Conservation (phyloP, 2,888 invertebrate genomes). For the Aradus depressus region DNA sequence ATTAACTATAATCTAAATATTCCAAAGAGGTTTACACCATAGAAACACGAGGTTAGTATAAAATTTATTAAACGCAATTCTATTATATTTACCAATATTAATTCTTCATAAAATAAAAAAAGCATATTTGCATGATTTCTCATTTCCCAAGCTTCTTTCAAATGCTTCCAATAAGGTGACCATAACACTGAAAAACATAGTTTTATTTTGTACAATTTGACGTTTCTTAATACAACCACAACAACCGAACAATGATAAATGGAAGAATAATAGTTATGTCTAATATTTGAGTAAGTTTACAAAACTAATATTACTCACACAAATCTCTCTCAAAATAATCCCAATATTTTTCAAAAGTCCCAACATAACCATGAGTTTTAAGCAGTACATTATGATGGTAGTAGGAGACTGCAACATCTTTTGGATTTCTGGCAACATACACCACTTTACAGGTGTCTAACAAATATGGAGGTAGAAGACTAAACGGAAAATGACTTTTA, state of each 20-base stretch:
- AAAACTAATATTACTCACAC: conserved; percentile 40
- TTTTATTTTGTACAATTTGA: background rate
- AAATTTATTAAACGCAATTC: background rate
- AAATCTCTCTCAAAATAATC: conserved; percentile 44
- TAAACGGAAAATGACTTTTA: conserved; percentile 60
- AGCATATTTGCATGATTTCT: conserved; percentile 55
- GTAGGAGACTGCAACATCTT: conserved; percentile 74
- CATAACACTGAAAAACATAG: conserved; percentile 18
- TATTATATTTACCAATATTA: conserved; percentile 47
- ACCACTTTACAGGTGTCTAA: conserved; percentile 50
- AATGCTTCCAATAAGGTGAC: conserved; percentile 60
- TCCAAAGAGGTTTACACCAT: too few species aligned
- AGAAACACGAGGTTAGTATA: too few species aligned
- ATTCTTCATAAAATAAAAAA: conserved; percentile 69
- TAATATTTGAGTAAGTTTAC: background rate
- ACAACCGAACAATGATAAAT: background rate
- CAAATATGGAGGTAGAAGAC: conserved; percentile 53
- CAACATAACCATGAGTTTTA: conserved; percentile 53
- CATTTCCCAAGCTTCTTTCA: conserved; percentile 61
- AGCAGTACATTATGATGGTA: conserved; percentile 63
- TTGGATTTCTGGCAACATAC: conserved; percentile 74
- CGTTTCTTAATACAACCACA: background rate
- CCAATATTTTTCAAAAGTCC: conserved; percentile 60
- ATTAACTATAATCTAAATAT: too few species aligned
- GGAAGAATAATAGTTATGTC: background rate